phyloP scores from a whole-genome alignment of 2,113 vertebrate species.

The Sminthopsis crassicaudata region DNA sequence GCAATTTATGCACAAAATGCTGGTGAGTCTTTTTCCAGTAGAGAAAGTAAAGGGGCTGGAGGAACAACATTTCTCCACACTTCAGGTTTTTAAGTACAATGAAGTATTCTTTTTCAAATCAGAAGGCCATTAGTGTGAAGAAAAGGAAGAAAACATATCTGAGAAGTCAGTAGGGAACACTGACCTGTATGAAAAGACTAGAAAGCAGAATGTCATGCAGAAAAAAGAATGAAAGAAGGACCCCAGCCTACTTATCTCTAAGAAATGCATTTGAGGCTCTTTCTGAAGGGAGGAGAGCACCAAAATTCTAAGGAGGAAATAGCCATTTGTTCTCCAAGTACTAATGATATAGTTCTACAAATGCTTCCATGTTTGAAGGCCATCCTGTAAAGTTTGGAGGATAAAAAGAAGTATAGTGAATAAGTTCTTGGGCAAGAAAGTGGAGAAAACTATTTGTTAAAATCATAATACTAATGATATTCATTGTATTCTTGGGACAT shows the following conservation, averaged over 20 bases:
- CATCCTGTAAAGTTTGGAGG: not conserved
- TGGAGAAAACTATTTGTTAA: not conserved
- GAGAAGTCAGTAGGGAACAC: not conserved
- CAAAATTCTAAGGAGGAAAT: not conserved
- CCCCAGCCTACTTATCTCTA: not conserved
- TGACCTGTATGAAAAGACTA: not conserved
- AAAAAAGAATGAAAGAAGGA: not conserved
- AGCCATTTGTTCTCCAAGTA: not conserved
- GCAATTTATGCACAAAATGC: not conserved
- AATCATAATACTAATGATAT: not conserved
- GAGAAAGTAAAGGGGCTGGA: not conserved
- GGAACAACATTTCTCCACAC: not conserved
- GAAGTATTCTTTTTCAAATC: not conserved
- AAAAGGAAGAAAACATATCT: not conserved
- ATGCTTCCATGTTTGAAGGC: not conserved
- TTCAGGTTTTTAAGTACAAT: not conserved
- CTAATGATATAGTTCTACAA: not conserved
- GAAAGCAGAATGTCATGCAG: not conserved
- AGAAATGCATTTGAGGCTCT: not conserved
- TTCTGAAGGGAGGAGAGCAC: not conserved
- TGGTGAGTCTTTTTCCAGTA: not conserved
- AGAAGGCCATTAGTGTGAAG: not conserved
- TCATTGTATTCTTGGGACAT: not conserved
- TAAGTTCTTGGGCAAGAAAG: not conserved
- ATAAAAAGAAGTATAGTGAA: not conserved